Base-by-base conservation (phyloP, 2,797 vertebrate genomes). In the Phalloptychus januarius region DNA sequence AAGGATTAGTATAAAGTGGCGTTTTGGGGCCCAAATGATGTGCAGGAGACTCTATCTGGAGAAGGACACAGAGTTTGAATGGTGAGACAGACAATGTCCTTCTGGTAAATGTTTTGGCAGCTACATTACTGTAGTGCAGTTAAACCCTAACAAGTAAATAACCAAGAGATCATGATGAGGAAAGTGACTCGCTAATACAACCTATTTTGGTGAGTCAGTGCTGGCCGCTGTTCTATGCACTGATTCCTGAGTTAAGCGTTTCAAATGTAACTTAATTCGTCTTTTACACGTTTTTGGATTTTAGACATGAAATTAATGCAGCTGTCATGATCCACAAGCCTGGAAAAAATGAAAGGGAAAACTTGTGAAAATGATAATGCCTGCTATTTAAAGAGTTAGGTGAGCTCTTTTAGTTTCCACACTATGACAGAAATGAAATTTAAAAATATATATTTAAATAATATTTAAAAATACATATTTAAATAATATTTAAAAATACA, bases 81-180 rank as follows among this genome's bases (percentile, higher is more conserved):
- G 31, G 61, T 65, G 16, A 36, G 61, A 65, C n/a, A 20, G 61
- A 65, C 54, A 28, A 58, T 67, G 33, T 40, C 36, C 36, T 67
- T 67, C 31, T 38, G 36, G 36, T 23, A 69, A 69, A 42, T 69
- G 65, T 42, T 67, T 67, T 67, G 38, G 40, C 65, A 42, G 38
- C 65, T n/a, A 42, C 23, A 42, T 42, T 42, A 67, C 36, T 67
- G 20, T 25, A 69, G 38, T 42, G 65, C 23, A n/a, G 23, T 69
- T 69, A n/a, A n/a, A 69, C 38, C 25, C 23, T 61, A 38, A 78
- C 46, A 73, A 71, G 31, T 38, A 70, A 18, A 78, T 69, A 25
- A 69, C 38, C 38, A 69, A 42, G 36, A 40, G 63, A 67, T 23
- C 13, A 25, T 67, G 18, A 18, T 40, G 23, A 69, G 38, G 65